Conservation (phyloP, 2,797 vertebrate genomes). For the Notamacropus eugenii region DNA sequence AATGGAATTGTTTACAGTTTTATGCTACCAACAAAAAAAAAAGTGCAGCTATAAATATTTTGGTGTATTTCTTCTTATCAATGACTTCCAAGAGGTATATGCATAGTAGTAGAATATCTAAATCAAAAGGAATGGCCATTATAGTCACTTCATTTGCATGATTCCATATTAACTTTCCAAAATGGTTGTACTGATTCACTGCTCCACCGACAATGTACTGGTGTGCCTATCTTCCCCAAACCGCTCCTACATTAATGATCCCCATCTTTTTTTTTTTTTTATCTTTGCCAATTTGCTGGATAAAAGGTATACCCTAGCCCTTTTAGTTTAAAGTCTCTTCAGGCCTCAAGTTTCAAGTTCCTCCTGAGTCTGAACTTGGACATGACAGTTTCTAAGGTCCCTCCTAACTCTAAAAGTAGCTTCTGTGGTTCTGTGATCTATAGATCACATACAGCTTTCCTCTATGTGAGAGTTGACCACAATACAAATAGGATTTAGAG, state of each 20-base stretch:
- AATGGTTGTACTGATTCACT: background rate
- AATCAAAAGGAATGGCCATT: background rate
- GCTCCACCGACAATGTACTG: background rate
- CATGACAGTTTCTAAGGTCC: background rate
- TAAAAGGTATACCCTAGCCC: background rate
- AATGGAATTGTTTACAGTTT: background rate
- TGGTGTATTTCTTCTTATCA: background rate
- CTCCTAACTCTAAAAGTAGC: constrained; percentile 2
- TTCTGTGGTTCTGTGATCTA: background rate
- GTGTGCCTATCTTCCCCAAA: background rate
- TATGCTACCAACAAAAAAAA: background rate
- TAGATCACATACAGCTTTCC: background rate
- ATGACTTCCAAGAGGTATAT: too few species aligned
- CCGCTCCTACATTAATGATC: background rate
- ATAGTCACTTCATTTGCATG: background rate
- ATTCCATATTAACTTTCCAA: background rate
- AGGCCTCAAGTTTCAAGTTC: background rate
- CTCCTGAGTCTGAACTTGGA: background rate
- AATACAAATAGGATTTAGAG: background rate
- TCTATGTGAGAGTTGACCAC: background rate
- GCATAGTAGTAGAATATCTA: background rate
- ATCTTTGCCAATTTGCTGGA: background rate
- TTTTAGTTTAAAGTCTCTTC: background rate
- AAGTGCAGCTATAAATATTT: background rate
- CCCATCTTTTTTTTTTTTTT: background rate